Base-by-base conservation (phyloP, 2,888 invertebrate species). In the Eilema sororculum region DNA sequence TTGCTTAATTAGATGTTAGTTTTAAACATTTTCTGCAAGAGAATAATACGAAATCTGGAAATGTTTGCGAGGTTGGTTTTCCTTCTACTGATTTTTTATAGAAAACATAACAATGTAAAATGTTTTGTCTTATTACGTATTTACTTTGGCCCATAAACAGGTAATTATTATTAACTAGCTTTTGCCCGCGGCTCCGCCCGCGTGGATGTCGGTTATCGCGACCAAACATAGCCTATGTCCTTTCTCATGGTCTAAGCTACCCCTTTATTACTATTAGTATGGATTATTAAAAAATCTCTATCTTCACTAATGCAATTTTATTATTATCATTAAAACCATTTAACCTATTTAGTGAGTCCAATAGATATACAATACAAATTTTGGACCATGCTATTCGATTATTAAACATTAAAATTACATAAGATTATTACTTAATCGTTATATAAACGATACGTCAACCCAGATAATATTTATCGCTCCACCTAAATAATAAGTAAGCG, bases 401-500 rank as follows among this genome's bases (percentile, higher is more conserved):
- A n/a, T 9, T n/a, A 52, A n/a, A 20, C n/a, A 8, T 41, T 9
- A n/a, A 9, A 52, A 52, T 52, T 52, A 52, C n/a, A 9, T 52
- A 52, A 52, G n/a, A 9, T n/a, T 52, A 52, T 52, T 52, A 52
- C n/a, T 52, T 52, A 52, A 52, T 52, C 52, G n/a, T 58, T 25
- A 58, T 58, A 16, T 20, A 58, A 25, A 16, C 16, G 25, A 58
- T 58, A 25, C 62, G 28, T 60, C 30, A n/a, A 60, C 30, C 9
- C 10, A 60, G 60, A 60, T 30, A 60, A 60, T 33, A 30, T 12
- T 60, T 28, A 12, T 30, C 60, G 9, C 30, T 60, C 12, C 28
- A 30, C 30, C 28, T 60, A 33, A 30, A 60, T n/a, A 30, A 60
- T 9, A 52, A 52, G n/a, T n/a, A 28, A n/a, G 30, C 30, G 30